phyloP scores from a whole-genome alignment of 2,797 vertebrate genomes.

The Esox masquinongy region DNA sequence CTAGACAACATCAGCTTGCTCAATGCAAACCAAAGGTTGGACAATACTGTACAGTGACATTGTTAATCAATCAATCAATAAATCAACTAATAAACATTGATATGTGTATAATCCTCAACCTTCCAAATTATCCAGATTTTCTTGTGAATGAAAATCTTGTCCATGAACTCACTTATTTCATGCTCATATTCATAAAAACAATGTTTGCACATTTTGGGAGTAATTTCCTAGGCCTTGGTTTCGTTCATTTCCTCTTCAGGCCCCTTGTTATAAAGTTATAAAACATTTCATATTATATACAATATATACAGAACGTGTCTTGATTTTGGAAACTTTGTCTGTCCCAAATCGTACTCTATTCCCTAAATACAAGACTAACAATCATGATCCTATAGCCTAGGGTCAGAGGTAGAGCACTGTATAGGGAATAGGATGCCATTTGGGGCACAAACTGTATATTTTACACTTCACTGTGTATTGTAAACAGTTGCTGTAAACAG shows the following conservation, averaged over 20 bases:
- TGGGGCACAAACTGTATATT: conserved; percentile 1
- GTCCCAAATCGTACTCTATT: not conserved
- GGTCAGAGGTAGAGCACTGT: not conserved
- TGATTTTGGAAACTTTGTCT: not conserved
- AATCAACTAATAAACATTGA: not conserved
- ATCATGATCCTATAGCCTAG: not conserved
- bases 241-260: conserved; percentile 38
- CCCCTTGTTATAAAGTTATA: conserved; percentile 68
- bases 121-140: not conserved
- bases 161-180: not conserved
- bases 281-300: conserved; percentile 67
- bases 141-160: not conserved
- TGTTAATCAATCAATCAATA: not conserved
- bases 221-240: conserved; percentile 20
- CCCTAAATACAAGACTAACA: not conserved
- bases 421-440: not conserved
- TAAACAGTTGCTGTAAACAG: conserved; percentile 71
- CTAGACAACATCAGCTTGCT: not conserved
- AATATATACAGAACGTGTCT: conserved; percentile 55
- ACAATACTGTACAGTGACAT: not conserved
- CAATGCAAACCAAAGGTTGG: not conserved
- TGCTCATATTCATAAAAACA: not conserved
- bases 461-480: conserved; percentile 49
- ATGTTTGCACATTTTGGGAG: not conserved
- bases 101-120: not conserved